These are phyloP conservation scores for Morpho deidamia DNA, from an alignment of 2,888 invertebrate genomes.

Conservation along the genomic window DNA sequence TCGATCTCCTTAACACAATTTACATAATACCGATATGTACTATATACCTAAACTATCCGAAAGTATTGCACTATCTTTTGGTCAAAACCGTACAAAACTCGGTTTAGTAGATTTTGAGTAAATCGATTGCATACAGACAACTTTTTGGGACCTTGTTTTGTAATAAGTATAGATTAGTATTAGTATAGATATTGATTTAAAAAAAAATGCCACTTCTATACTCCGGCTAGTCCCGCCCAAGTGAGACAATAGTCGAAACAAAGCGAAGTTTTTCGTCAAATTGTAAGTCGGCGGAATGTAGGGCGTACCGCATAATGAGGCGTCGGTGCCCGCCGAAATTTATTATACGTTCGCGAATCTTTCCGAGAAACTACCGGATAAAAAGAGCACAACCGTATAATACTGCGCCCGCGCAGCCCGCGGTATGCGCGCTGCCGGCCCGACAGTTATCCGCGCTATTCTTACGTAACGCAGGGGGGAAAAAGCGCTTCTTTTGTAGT, in stretches of 20 bases:
- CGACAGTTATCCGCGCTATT: conserved; percentile 70
- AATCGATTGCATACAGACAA: too few relatives aligned
- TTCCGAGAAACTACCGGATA: conserved; percentile 70
- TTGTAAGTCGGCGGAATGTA: conserved; percentile 65
- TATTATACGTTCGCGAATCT: conserved; percentile 50
- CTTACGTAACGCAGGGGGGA: conserved; percentile 54
- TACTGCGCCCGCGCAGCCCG: conserved; percentile 41
- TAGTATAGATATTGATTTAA: too few relatives aligned
- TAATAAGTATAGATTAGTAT: too few relatives aligned
- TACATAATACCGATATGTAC: too few relatives aligned
- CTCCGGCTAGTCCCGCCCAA: neutral
- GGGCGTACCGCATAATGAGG: conserved; percentile 72
- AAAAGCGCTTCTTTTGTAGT: conserved; percentile 25
- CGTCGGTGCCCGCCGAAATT: conserved; percentile 45
- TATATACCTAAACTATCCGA: too few relatives aligned
- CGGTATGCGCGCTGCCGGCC: conserved; percentile 53
- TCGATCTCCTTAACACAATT: too few relatives aligned
- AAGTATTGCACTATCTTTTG: too few relatives aligned
- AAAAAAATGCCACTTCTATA: neutral
- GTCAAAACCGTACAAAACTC: too few relatives aligned
- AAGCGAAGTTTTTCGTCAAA: conserved; percentile 49
- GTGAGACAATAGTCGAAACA: conserved; percentile 54
- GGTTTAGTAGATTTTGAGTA: too few relatives aligned
- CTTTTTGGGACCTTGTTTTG: too few relatives aligned
- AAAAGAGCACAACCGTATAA: conserved; percentile 21